phyloP scores from a whole-genome alignment of 2,888 invertebrate species.

The Oeneis ivallda region DNA sequence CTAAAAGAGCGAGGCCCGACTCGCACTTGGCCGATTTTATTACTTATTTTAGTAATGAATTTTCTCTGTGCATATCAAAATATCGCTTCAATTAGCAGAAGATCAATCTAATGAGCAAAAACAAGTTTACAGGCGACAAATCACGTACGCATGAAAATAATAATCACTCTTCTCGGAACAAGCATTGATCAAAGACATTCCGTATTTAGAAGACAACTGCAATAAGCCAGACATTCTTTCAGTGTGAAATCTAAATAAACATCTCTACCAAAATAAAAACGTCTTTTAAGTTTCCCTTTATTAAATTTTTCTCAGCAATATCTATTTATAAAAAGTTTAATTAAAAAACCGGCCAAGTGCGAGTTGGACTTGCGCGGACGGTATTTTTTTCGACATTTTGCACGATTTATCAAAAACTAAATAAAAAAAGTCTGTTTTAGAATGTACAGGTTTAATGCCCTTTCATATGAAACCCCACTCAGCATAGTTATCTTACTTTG shows the following conservation, averaged over 20 bases:
- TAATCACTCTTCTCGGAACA: conserved; percentile 42
- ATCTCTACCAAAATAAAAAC: conserved; percentile 30
- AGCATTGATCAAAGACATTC: conserved; percentile 47
- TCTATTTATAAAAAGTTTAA: too few relatives aligned
- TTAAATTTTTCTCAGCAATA: not conserved
- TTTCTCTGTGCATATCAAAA: conserved; percentile 11
- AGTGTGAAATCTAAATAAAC: conserved; percentile 35
- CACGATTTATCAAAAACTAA: too few relatives aligned
- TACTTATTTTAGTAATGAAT: too few relatives aligned
- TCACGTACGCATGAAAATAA: conserved; percentile 40
- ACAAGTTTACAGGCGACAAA: conserved; percentile 40
- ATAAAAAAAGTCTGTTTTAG: too few relatives aligned
- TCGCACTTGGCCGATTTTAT: too few relatives aligned
- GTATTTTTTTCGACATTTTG: too few relatives aligned
- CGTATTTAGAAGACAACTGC: conserved; percentile 43
- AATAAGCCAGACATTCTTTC: conserved; percentile 37
- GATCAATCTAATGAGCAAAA: conserved; percentile 23
- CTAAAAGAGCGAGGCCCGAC: too few relatives aligned
- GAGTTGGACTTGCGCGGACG: too few relatives aligned
- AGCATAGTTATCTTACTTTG: too few relatives aligned
- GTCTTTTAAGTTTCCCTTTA: conserved; percentile 16
- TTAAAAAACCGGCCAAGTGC: too few relatives aligned
- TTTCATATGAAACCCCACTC: too few relatives aligned
- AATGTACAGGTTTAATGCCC: too few relatives aligned
- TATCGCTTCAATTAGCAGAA: conserved; percentile 26